Evolutionary conservation across 2,888 invertebrate genomes (phyloP).

Genomic region (Slavum lentiscoides): DNA sequence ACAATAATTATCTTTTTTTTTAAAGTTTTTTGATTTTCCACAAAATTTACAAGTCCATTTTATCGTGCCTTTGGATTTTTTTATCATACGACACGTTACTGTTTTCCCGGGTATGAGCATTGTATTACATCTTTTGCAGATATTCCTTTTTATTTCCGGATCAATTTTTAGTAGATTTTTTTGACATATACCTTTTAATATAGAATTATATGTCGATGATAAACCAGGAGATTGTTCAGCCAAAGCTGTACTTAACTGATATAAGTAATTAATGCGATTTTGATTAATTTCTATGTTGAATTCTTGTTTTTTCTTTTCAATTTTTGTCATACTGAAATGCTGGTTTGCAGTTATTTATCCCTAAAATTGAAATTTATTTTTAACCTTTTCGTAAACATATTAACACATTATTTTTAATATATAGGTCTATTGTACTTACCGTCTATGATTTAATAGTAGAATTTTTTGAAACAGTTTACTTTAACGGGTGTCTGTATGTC

Average conservation of each 20-base stretch:
- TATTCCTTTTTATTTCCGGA: constrained; percentile 66
- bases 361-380: not conserved
- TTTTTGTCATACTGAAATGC: constrained; percentile 8
- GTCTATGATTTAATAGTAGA: not conserved
- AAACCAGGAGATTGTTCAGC: constrained; percentile 58
- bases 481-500: no score
- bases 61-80: constrained; percentile 61
- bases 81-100: constrained; percentile 63
- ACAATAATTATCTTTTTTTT: constrained; percentile 29
- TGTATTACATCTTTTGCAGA: constrained; percentile 67
- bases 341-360: not conserved
- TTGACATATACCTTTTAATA: constrained; percentile 65
- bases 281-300: constrained; percentile 35
- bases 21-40: constrained; percentile 59
- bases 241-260: constrained; percentile 30
- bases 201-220: constrained; percentile 65
- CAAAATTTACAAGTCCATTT: constrained; percentile 64
- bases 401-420: not conserved
- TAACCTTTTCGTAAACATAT: not conserved
- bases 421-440: not conserved
- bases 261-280: constrained; percentile 41
- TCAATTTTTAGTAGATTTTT: constrained; percentile 69
- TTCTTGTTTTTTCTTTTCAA: constrained; percentile 36
- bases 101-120: constrained; percentile 64
- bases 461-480: no score